These are phyloP conservation scores for Notolabrus celidotus DNA, from an alignment of 2,797 vertebrate genomes.

Conservation along the genomic window DNA sequence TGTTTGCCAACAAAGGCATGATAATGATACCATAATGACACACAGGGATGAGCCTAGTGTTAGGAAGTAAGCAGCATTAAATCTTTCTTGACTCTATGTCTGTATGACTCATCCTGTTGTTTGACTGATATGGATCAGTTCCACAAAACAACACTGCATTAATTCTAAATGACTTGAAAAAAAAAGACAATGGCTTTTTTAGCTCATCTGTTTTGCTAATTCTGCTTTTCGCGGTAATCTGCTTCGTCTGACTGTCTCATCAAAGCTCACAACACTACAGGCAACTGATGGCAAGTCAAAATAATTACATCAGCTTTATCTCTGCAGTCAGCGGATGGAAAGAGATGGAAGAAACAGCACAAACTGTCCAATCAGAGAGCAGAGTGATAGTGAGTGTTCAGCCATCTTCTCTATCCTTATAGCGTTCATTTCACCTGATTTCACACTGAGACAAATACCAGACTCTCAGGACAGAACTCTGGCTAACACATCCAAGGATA, in stretches of 20 bases:
- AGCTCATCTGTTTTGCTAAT: constrained; percentile 11
- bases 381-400: constrained; percentile 19
- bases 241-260: constrained; percentile 43
- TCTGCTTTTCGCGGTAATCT: constrained; percentile 39
- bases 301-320: constrained; percentile 71
- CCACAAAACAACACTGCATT: neutral
- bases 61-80: constrained; percentile 2
- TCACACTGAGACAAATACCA: neutral
- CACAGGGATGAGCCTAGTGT: constrained; percentile 3
- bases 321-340: constrained; percentile 59
- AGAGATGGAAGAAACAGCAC: constrained; percentile 55
- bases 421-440: constrained; percentile 32
- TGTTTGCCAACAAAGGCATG: constrained; percentile 33
- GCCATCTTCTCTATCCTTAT: constrained; percentile 23
- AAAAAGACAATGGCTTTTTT: constrained; percentile 5
- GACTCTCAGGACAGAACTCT: constrained; percentile 19
- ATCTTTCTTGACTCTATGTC: neutral
- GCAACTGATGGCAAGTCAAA: constrained; percentile 67
- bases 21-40: constrained; percentile 40
- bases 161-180: neutral
- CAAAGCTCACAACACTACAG: constrained; percentile 54
- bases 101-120: neutral
- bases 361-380: constrained; percentile 57
- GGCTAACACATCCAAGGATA: neutral
- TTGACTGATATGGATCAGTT: neutral